These are phyloP conservation scores for Euleptes europaea DNA, from an alignment of 2,113 vertebrate species.

Conservation along the genomic window DNA sequence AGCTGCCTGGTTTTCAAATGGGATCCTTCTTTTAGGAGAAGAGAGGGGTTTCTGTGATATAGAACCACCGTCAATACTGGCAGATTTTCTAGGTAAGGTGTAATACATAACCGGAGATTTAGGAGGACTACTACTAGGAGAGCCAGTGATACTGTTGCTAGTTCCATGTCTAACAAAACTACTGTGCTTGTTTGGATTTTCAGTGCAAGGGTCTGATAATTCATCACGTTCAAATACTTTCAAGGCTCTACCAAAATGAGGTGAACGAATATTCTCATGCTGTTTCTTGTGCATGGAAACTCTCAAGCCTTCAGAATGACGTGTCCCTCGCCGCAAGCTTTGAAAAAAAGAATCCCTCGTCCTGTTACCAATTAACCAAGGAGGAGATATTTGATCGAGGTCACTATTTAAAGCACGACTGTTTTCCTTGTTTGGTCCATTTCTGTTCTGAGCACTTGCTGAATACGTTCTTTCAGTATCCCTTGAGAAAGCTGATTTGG, in stretches of 20 bases:
- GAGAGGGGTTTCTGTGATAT: slow-evolving; percentile 43
- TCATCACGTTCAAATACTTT: slow-evolving; percentile 20
- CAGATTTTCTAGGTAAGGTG: slow-evolving; percentile 72
- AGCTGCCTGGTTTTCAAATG: slow-evolving; percentile 38
- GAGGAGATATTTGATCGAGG: slow-evolving; percentile 14
- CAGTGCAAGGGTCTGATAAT: slow-evolving; percentile 35
- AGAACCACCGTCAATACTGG: slow-evolving; percentile 48
- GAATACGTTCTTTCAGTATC: slow-evolving; percentile 28
- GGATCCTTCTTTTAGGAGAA: slow-evolving; percentile 49
- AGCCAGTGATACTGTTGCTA: slow-evolving; percentile 34
- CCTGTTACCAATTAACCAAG: slow-evolving; percentile 41
- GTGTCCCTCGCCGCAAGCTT: slow-evolving; percentile 43
- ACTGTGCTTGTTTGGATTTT: slow-evolving; percentile 55
- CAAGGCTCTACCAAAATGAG: neutral
- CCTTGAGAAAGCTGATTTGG: slow-evolving; percentile 46
- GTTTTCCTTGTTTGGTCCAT: slow-evolving; percentile 42
- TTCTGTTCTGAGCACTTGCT: slow-evolving; percentile 25
- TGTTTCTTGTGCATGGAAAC: slow-evolving; percentile 11
- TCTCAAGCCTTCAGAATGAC: slow-evolving; percentile 26
- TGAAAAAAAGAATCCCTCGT: slow-evolving; percentile 38
- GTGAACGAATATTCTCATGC: neutral
- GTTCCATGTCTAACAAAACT: neutral
- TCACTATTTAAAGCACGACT: neutral
- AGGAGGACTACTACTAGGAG: slow-evolving; percentile 23
- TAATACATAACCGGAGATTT: slow-evolving; percentile 58